phyloP scores from a whole-genome alignment of 2,797 vertebrate species.

The Echeneis naucrates region DNA sequence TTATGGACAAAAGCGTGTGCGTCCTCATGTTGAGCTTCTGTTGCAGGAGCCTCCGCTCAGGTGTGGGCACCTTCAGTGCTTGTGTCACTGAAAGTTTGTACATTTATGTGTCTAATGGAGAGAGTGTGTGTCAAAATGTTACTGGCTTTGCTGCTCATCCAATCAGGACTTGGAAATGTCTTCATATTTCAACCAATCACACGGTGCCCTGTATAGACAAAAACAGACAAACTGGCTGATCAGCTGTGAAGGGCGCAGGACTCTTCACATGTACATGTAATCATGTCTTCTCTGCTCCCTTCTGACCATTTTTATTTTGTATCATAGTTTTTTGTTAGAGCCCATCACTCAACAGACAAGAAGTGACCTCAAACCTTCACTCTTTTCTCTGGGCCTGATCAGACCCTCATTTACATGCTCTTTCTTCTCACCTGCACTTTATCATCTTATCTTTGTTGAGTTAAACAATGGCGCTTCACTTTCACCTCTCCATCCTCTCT shows the following conservation, averaged over 20 bases:
- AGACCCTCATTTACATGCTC: constrained; percentile 30
- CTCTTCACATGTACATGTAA: neutral
- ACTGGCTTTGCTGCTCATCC: constrained; percentile 75
- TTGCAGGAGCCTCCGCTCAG: constrained; percentile 31
- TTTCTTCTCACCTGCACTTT: neutral
- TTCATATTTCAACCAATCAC: constrained; percentile 48
- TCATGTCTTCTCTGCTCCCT: neutral
- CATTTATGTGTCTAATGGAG: constrained; percentile 56
- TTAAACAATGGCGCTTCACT: constrained; percentile 7
- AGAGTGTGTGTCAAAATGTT: constrained; percentile 76
- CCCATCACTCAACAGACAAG: neutral
- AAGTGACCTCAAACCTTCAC: neutral
- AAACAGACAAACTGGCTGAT: neutral
- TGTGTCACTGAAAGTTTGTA: constrained; percentile 32
- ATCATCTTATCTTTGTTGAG: constrained; percentile 8
- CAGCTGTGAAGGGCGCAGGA: neutral
- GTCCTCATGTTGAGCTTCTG: constrained; percentile 65
- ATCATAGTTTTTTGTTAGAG: neutral
- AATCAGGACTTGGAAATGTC: constrained; percentile 55
- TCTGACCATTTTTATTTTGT: neutral
- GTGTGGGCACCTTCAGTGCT: constrained; percentile 15
- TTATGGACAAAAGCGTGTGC: constrained; percentile 30
- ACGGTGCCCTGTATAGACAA: constrained; percentile 50
- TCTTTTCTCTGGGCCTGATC: constrained; percentile 16
- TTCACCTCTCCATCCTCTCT: neutral